Evolutionary conservation across 2,797 vertebrate species (phyloP).

Genomic region (Rhinogobio ventralis): DNA sequence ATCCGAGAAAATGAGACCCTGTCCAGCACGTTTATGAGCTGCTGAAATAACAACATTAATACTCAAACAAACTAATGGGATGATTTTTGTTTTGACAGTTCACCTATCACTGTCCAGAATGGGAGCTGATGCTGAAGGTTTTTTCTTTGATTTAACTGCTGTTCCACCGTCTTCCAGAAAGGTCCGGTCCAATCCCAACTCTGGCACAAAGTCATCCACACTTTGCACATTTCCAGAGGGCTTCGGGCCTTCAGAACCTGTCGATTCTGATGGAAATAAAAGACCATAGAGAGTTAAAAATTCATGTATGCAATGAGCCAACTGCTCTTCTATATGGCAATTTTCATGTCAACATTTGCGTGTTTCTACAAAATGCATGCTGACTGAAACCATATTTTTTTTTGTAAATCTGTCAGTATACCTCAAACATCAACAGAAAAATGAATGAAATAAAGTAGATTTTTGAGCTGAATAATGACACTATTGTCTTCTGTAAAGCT

Average conservation of each 20-base stretch:
- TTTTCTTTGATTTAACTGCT: constrained; percentile 63
- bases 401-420: not conserved
- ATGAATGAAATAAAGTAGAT: not conserved
- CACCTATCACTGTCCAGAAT: constrained; percentile 81
- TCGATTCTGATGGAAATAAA: constrained; percentile 50
- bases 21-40: no score
- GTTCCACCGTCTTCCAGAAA: constrained; percentile 78
- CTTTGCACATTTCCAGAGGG: constrained; percentile 70
- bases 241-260: constrained; percentile 51
- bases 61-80: not conserved
- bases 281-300: not conserved
- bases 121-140: accelerated
- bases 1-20: not conserved
- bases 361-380: not conserved
- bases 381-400: not conserved
- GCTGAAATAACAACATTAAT: not conserved
- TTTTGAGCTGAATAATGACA: not conserved
- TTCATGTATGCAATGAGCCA: not conserved
- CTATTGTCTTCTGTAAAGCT: no score
- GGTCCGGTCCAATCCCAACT: constrained; percentile 78
- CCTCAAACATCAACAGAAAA: not conserved
- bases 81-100: not conserved
- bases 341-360: not conserved
- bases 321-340: not conserved
- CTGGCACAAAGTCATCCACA: constrained; percentile 83